Evolutionary conservation across 2,797 vertebrate genomes (phyloP).

Genomic region (Labeo calbasu): DNA sequence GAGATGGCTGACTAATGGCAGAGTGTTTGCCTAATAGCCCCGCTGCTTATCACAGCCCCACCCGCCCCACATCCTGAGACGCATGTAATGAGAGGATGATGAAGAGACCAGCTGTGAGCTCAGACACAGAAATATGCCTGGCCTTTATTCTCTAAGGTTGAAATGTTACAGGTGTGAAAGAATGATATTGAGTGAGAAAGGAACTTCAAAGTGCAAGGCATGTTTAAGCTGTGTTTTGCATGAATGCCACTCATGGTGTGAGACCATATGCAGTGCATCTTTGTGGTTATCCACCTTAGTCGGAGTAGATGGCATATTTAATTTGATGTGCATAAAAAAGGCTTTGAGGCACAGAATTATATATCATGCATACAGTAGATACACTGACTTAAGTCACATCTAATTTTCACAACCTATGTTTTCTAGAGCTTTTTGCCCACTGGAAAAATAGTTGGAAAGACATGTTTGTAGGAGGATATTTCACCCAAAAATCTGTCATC

Average conservation of each 20-base stretch:
- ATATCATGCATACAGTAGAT: background rate
- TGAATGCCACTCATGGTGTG: background rate
- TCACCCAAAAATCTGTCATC: background rate
- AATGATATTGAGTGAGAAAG: background rate
- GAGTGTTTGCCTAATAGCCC: constrained; percentile 55
- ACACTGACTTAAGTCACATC: background rate
- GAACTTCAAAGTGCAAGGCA: background rate
- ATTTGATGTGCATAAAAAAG: background rate
- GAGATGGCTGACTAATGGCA: constrained; percentile 58
- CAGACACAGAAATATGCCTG: background rate
- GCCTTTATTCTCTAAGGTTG: background rate
- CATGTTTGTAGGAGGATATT: background rate
- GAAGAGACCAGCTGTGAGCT: constrained; percentile 35
- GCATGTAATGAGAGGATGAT: constrained; percentile 52
- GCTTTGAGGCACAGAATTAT: background rate
- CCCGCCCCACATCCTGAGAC: constrained; percentile 37
- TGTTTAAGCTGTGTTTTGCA: background rate
- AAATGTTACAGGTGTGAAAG: background rate
- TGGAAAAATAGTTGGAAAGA: background rate
- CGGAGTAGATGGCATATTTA: background rate
- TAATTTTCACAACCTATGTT: background rate
- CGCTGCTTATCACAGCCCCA: constrained; percentile 54
- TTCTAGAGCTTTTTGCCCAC: background rate
- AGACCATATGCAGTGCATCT: background rate
- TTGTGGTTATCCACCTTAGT: background rate